Evolutionary conservation across 2,888 invertebrate genomes (phyloP).

Genomic region (Phlogophora meticulosa): DNA sequence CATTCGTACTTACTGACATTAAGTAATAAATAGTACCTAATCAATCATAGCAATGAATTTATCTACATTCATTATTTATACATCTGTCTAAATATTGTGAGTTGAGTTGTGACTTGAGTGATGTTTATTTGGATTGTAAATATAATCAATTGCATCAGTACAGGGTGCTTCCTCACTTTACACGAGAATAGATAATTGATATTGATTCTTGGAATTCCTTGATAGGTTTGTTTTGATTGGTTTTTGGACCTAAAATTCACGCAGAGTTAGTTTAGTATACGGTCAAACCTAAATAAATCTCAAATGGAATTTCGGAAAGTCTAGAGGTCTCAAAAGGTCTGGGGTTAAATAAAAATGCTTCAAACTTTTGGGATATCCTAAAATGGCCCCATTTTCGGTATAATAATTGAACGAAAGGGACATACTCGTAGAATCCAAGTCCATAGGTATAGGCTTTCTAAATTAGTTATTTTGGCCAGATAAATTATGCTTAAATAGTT

Average conservation of each 20-base stretch:
- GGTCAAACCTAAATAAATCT: constrained; percentile 17
- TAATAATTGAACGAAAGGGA: background rate
- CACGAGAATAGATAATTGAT: background rate
- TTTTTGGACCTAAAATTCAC: background rate
- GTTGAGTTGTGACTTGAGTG: constrained; percentile 3
- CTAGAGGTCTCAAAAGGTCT: background rate
- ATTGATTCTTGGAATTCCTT: too few relatives aligned
- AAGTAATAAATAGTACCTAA: background rate
- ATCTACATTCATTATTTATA: constrained; percentile 24
- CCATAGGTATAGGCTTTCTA: background rate
- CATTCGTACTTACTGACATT: background rate
- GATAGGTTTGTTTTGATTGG: too few relatives aligned
- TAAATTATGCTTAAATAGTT: constrained; percentile 13
- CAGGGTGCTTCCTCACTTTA: background rate
- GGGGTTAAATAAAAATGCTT: background rate
- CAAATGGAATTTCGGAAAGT: background rate
- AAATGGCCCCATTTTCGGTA: background rate
- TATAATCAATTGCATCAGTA: constrained; percentile 6
- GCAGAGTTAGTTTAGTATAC: background rate
- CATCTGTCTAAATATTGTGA: constrained; percentile 33
- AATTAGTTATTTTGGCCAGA: background rate
- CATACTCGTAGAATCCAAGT: background rate
- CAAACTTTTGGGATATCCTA: background rate
- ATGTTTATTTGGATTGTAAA: constrained; percentile 11
- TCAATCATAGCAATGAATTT: constrained; percentile 12